A percentile compares a stretch with the other conserved stretches of the same genome.
phyloP scores from a whole-genome alignment of 1,140 invertebrate species.

The Oedothorax gibbosus region DNA sequence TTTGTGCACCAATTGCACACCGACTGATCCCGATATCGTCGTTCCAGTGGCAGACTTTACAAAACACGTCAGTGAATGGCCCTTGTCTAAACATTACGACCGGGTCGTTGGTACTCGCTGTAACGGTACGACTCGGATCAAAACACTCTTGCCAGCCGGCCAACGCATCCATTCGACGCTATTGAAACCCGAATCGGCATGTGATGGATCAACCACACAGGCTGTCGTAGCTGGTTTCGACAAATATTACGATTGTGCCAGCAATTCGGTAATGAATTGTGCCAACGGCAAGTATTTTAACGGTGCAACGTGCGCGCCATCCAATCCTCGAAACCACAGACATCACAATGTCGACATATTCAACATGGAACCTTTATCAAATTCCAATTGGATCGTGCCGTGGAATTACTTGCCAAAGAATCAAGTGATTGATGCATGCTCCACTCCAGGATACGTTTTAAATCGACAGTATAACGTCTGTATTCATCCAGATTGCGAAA shows the following conservation, averaged over 20 bases:
- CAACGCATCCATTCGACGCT: neutral
- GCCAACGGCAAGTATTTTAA: neutral
- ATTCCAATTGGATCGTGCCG: neutral
- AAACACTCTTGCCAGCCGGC: neutral
- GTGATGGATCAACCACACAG: neutral
- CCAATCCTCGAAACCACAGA: neutral
- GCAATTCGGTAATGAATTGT: neutral
- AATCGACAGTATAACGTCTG: neutral
- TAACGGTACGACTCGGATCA: neutral
- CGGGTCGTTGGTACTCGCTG: neutral
- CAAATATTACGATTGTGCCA: constrained; percentile 11
- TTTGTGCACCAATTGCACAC: neutral
- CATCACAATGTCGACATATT: neutral
- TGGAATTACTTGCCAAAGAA: constrained; percentile 10
- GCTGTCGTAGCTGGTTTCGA: neutral
- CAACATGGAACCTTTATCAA: neutral
- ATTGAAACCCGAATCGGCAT: neutral
- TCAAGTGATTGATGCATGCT: neutral
- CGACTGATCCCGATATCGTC: neutral
- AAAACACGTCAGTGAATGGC: constrained; percentile 14
- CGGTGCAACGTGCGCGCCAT: neutral
- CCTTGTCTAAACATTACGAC: neutral
- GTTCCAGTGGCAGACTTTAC: constrained; percentile 6
- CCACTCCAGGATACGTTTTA: neutral
- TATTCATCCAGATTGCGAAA: constrained; percentile 2